These are phyloP conservation scores for Phainopepla nitens DNA, from an alignment of 2,113 vertebrate species.

Conservation along the genomic window DNA sequence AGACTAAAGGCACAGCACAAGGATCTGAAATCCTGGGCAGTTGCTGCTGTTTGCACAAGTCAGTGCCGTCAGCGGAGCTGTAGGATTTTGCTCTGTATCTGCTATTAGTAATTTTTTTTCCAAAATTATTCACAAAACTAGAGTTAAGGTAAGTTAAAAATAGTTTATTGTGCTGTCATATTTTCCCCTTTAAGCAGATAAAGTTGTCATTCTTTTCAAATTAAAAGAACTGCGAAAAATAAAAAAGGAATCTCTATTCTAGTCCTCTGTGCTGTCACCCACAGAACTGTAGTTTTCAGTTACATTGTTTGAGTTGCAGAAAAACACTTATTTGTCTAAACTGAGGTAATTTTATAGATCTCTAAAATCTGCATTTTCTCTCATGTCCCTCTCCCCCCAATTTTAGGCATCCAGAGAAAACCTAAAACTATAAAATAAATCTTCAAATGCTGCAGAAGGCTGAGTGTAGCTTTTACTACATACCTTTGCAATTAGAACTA, in stretches of 20 bases:
- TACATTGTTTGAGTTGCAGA: conserved; percentile 30
- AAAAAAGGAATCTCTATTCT: background rate
- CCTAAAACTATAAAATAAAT: conserved; percentile 71
- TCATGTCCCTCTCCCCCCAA: background rate
- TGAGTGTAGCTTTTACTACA: conserved; percentile 69
- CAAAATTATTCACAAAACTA: background rate
- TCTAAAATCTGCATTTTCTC: conserved; percentile 71
- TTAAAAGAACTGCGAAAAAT: background rate
- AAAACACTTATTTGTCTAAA: conserved; percentile 52
- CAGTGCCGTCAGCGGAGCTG: background rate
- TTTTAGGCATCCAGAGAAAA: conserved; percentile 58
- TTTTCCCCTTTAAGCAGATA: background rate
- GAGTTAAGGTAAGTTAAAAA: background rate
- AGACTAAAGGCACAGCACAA: background rate
- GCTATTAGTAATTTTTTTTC: background rate
- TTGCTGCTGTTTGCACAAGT: background rate
- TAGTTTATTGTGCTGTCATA: background rate
- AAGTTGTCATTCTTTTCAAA: background rate
- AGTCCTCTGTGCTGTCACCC: background rate
- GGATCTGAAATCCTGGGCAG: background rate
- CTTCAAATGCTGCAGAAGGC: conserved; percentile 65
- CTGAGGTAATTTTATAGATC: conserved; percentile 60
- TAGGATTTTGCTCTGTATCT: background rate
- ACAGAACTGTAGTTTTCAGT: background rate
- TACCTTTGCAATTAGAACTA: conserved; percentile 77